Base-by-base conservation (phyloP, 2,797 vertebrate genomes). In the Schizopygopsis malacanthus region DNA sequence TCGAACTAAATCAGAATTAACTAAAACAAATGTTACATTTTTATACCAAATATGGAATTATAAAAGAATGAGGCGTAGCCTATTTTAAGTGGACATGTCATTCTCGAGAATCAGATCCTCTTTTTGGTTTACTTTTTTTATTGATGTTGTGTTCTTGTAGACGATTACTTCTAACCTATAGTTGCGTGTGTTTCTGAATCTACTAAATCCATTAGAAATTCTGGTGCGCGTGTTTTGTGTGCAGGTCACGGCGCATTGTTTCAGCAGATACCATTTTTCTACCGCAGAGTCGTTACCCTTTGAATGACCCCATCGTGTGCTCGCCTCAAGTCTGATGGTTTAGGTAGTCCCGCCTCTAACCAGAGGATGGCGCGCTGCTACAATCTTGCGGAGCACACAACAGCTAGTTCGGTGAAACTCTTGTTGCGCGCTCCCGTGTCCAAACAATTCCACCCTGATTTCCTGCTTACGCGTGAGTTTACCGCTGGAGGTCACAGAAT, bases 401-500 rank as follows among this genome's bases (percentile, higher is more conserved):
- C 20, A 85, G 81, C 54, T 83, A 87, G 15, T 86, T 94, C 92
- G 0, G 92, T 83, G 89, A 87, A 87, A 83, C 50, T 56, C 15
- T 69, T 39, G 52, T 75, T 94, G 95, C 96, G 96, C 95, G 90
- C 94, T 88, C 93, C 91, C 91, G 88, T 89, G 91, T 92, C 93
- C 92, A 61, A 89, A 94, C 95, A 85, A 95, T 96, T 97, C 97
- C 96, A 95, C 96, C 96, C 97, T 94, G 94, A 96, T 96, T 96
- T 96, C 96, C 96, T 95, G 95, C 95, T 94, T 95, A 96, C 96
- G 97, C 97, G 95, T 95, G 97, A 97, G 97, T 98, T 98, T 99
- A 99, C 97, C 97, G 98, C 98, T 97, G 96, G 98, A 99, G 97
- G 98, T 99, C 98, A 99, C 97, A 96, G 95, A 96, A 96, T 96